phyloP scores from a whole-genome alignment of 1,140 invertebrate species.

The Eubasilissa regina region DNA sequence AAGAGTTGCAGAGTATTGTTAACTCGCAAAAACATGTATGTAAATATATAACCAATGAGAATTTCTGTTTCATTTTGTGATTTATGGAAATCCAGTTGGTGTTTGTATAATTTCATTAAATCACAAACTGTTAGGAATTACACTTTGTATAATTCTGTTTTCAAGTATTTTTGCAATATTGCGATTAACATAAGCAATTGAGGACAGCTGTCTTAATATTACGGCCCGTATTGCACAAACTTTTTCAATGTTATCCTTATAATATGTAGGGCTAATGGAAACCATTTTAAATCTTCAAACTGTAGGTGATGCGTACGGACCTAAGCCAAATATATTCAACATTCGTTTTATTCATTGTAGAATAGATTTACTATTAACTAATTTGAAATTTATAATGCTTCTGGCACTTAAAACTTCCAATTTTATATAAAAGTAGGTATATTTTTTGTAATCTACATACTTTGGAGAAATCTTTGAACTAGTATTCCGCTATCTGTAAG shows the following conservation, averaged over 20 bases:
- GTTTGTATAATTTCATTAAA: slow-evolving; percentile 8
- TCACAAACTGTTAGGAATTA: slow-evolving; percentile 22
- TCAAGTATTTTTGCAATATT: slow-evolving; percentile 37
- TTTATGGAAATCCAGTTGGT: not conserved
- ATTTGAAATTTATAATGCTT: slow-evolving; percentile 47
- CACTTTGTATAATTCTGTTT: slow-evolving; percentile 12
- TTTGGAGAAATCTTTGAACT: slow-evolving; percentile 50
- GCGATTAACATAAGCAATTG: slow-evolving; percentile 21
- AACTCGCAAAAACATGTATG: slow-evolving; percentile 33
- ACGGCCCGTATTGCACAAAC: slow-evolving; percentile 40
- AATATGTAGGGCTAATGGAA: slow-evolving; percentile 22
- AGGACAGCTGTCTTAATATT: slow-evolving; percentile 31
- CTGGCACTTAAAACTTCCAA: slow-evolving; percentile 53
- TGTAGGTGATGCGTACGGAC: slow-evolving; percentile 40
- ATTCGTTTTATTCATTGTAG: slow-evolving; percentile 43
- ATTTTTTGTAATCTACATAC: slow-evolving; percentile 50
- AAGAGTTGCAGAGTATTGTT: not conserved
- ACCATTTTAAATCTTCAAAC: slow-evolving; percentile 23
- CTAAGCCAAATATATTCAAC: slow-evolving; percentile 45
- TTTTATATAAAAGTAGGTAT: slow-evolving; percentile 49
- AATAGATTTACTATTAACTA: slow-evolving; percentile 39
- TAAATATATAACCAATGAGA: slow-evolving; percentile 24
- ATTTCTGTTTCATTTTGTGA: not conserved
- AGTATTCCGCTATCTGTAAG: slow-evolving; percentile 23
- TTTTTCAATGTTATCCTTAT: slow-evolving; percentile 33